Base-by-base conservation (phyloP, 92 coral and sea anemone genomes). In the Plumapathes pennacea region DNA sequence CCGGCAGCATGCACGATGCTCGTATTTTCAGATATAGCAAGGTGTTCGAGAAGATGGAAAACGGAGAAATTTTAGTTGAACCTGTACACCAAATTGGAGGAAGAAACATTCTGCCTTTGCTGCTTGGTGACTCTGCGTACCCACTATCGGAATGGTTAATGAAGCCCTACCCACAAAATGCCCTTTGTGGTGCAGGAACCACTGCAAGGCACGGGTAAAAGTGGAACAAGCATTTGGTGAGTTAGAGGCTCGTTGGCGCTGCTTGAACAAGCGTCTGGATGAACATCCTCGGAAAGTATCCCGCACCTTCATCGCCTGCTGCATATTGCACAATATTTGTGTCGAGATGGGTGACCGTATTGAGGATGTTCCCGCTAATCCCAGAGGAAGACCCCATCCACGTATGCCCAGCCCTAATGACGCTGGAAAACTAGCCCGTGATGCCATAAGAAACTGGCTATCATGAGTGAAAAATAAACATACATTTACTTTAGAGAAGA, bases 281-380 rank as follows among this genome's bases (percentile, higher is more conserved):
- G 40, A 36, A 13, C 40, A 36, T 36, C 40, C 40, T 8, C 8
- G 40, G 40, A 36, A 36, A 13, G 40, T n/a, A 7, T 36, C 40
- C 8, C 40, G 40, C n/a, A 36, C 40, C 40, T 36, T 36, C 40
- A 36, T 36, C 33, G 73, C 73, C 12, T 66, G 73, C 54, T 51
- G 76, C 56, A 57, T 44, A 41, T 57, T 69, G 12, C 40, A 36
- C 40, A 36, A 36, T 36, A 36, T 36, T 36, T 36, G 40, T 36
- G 40, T 36, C 8, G 40, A 36, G 8, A 36, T 36, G 40, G 40
- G 40, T 36, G 40, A 36, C n/a, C 40, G 40, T n/a, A 36, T 36
- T 36, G 40, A 36, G n/a, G 40, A 36, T 36, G 40, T n/a, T 7
- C 40, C 40, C 40, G n/a, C 8, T 36, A 36, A 36, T 36, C 40